Evolutionary conservation across 2,113 vertebrate genomes (phyloP).

Genomic region (Sciurus niger): DNA sequence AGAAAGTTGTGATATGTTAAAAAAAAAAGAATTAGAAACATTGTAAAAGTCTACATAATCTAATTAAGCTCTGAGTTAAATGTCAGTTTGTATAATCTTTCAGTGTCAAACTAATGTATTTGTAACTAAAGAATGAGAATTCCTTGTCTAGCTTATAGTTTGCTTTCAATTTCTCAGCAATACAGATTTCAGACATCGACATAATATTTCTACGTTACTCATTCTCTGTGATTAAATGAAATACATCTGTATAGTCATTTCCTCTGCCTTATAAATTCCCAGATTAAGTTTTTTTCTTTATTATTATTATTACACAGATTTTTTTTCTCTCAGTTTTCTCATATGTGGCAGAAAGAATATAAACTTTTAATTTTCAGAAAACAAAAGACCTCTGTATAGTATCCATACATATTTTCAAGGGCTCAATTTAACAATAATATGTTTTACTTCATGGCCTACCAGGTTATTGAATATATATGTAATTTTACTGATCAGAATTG

Average conservation of each 20-base stretch:
- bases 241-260: not conserved
- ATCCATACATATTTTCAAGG: constrained; percentile 24
- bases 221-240: not conserved
- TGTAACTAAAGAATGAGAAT: not conserved
- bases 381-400: not conserved
- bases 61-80: not conserved
- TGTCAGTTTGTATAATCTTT: not conserved
- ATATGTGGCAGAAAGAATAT: not conserved
- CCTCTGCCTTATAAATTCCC: not conserved
- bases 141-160: not conserved
- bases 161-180: not conserved
- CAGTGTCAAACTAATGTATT: not conserved
- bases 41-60: not conserved
- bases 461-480: constrained; percentile 33
- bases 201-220: not conserved
- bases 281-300: not conserved
- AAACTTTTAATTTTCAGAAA: not conserved
- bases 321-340: not conserved
- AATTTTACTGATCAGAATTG: constrained; percentile 35
- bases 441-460: not conserved
- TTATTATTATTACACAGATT: not conserved
- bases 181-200: not conserved
- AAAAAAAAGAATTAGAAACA: not conserved
- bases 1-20: not conserved
- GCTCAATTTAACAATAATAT: not conserved